Evolutionary conservation across 1,140 invertebrate species (phyloP), one percentile per base, ranked within the genome.

Genomic region (Mya arenaria): DNA sequence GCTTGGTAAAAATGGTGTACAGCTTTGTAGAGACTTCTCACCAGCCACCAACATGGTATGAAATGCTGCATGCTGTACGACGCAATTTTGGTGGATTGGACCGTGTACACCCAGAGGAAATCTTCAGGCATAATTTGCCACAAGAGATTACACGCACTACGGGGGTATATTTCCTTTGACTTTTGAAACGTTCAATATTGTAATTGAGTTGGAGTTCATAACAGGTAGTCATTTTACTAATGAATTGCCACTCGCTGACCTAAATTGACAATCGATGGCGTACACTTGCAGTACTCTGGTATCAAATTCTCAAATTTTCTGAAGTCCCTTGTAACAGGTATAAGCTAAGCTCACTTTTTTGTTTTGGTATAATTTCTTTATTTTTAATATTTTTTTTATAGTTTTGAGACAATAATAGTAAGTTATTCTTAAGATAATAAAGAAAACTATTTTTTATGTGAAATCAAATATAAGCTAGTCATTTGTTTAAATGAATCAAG

Each of bases 1-100:
- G 89, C 74, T 77, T 91, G 32, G 86, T 91, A 37, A 91, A 91
- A 77, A 91, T 91, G 89, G 82, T 91, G 25, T 88, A 85, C 69
- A 69, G 77, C 19, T 88, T 89, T 85, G 85, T 84, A 30, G 81
- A 82, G 13, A 66, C 82, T 39, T 69, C 74, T 5, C 63, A 84
- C 34, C 25, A 78, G 44, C 28, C 39, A 32, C 86, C 86, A 30
- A 86, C 85, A 5, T 86, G 84, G 85, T 52, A 84, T 58, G 82
- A 91, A 41, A 58, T 91, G 63, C 63, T 87, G 62, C 88, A 89
- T 82, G 83, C 88, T 8, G 85, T 91, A 23, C 58, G 74, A n/a
- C 83, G 90, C 44, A 91, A 91, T 80, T 91, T 91, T 87, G 89
- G 90, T 28, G 90, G 90, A 30, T 60, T 89, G 6, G 88, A 90